phyloP scores from a whole-genome alignment of 2,113 vertebrate genomes.

The Serinus canaria region DNA sequence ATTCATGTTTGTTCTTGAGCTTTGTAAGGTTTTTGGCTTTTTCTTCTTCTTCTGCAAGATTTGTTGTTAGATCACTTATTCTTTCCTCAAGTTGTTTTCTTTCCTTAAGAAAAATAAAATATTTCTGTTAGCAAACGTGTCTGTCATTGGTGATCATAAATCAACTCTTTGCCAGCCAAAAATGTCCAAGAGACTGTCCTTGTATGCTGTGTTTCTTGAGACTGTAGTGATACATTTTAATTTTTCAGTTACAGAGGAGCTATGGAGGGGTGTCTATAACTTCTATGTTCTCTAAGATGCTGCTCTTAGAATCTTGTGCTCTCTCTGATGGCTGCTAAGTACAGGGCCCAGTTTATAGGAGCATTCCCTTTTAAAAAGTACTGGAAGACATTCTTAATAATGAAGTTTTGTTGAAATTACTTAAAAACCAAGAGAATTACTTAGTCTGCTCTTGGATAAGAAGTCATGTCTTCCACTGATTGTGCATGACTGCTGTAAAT shows the following conservation, averaged over 20 bases:
- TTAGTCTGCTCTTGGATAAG: neutral
- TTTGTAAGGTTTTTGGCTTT: conserved; percentile 94
- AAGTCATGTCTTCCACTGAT: neutral
- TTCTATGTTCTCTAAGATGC: neutral
- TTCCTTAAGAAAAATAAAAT: conserved; percentile 74
- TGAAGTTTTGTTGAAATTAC: neutral
- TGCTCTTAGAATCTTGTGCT: neutral
- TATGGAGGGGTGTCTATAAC: neutral
- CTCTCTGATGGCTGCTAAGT: neutral
- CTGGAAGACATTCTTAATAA: neutral
- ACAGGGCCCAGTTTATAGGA: neutral
- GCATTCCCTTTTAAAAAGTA: neutral
- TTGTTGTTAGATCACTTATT: conserved; percentile 87
- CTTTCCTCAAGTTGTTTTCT: conserved; percentile 90
- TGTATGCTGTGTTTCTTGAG: neutral
- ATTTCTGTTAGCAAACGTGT: neutral
- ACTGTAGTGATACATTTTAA: neutral
- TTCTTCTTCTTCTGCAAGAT: conserved; percentile 93
- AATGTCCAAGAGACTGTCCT: neutral
- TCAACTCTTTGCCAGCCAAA: neutral
- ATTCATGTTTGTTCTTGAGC: conserved; percentile 93
- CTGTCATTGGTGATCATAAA: neutral
- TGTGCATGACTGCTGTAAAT: neutral
- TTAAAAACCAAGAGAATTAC: neutral
- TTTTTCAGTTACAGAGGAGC: neutral